Base-by-base conservation (phyloP, 2,797 vertebrate species). In the Microhierax caerulescens region DNA sequence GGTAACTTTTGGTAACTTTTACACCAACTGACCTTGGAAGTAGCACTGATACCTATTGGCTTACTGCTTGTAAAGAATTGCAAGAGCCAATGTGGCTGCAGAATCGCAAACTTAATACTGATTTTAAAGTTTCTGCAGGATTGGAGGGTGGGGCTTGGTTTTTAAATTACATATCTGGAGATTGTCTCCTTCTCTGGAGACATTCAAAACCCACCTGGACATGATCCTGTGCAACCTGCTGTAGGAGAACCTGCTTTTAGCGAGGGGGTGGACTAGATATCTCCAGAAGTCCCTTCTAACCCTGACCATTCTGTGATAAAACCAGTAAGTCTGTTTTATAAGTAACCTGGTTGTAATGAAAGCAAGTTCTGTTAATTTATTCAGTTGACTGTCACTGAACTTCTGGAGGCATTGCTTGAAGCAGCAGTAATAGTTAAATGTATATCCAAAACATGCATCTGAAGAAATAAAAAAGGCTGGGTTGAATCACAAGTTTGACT, bases 401-500 rank as follows among this genome's bases (percentile, higher is more conserved):
- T 88, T 92, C 21, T 47, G 19, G 23, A 37, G 61, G 12, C 61
- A 39, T 81, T 86, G 27, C 61, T 81, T 88, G 48, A 84, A 84
- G 70, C n/a, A 88, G 65, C 57, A 79, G 21, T 56, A 67, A 5
- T 54, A 81, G 57, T 77, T 90, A 73, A 92, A 73, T 63, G 19
- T 22, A 7, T 78, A 57, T 69, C 50, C 45, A 36, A 88, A 95
- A 69, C 30, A 57, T 16, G 3, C 60, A 34, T 57, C 36, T 68
- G 45, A 91, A 94, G 69, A 60, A 81, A 84, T 86, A 69, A 78
- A 76, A 84, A 72, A 61, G 32, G 17, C 87, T 76, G 12, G 4
- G 12, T 92, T 93, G 64, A 96, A 82, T 92, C 86, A 87, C 59
- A 69, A 16, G 63, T 85, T 89, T 95, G 85, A 94, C 54, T 93